Base-by-base conservation (phyloP, 1,140 invertebrate species). In the Lasioglossum baleicum region DNA sequence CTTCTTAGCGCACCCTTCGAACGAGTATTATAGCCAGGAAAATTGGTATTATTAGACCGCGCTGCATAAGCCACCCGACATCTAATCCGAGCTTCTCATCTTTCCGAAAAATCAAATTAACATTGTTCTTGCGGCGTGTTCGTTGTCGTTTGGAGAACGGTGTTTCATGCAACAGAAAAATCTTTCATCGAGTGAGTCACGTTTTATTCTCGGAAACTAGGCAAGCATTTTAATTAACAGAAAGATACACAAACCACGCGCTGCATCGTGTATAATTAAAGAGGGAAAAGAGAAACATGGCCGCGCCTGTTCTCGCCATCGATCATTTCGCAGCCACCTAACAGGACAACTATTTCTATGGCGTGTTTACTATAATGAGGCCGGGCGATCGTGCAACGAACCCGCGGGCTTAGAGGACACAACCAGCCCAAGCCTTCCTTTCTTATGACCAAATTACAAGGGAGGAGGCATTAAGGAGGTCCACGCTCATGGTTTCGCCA, bases 401-500 rank as follows among this genome's bases (percentile, higher is more conserved):
- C 61, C 70, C 77, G 61, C 44, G 51, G 63, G 40, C 53, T 26
- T 11, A 22, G 76, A 78, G 76, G 69, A 60, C 69, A 48, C 44
- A 48, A 10, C 44, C 10, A 73, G 35, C 71, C 35, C 51, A 61
- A 11, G 77, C 53, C 77, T 66, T 75, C 77, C 63, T 75, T 80
- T 60, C 64, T 80, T 75, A 51, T 51, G 44, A 60, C 73, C 66
- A 77, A 81, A 81, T 81, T 71, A 77, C 80, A 51, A 81, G 61
- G 51, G 51, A 44, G 40, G 64, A 40, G 61, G 80, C 40, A 70
- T 80, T 75, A 80, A 79, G 71, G 51, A 65, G 76, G 76, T 70
- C 61, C 69, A 60, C 70, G 77, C 44, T 71, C 63, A 48, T 60
- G 71, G 72, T 68, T 80, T 75, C 51, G 67, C 53, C 70, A 75